Evolutionary conservation across 23 tunicate species (phyloP).

Genomic region (Trididemnum clinides): DNA sequence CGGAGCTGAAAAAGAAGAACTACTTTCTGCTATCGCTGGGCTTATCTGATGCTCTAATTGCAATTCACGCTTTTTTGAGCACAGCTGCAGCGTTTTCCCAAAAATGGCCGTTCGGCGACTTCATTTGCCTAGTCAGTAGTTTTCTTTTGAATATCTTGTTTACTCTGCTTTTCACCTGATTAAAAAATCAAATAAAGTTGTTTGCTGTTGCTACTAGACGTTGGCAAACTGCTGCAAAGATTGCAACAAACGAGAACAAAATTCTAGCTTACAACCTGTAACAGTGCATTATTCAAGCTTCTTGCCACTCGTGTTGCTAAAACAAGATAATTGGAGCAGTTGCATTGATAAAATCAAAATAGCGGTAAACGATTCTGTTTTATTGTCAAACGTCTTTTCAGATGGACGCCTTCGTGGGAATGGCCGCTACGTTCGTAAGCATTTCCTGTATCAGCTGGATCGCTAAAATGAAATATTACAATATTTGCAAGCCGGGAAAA

Average conservation of each 20-base stretch:
- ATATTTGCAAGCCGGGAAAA: conserved; percentile 36
- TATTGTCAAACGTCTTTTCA: conserved; percentile 4
- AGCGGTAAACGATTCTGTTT: too few species aligned
- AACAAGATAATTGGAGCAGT: too few species aligned
- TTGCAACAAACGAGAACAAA: too few species aligned
- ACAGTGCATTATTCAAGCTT: too few species aligned
- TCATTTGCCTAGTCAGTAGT: conserved; percentile 58
- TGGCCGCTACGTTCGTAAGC: conserved; percentile 79
- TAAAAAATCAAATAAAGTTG: too few species aligned
- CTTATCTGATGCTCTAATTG: conserved; percentile 49
- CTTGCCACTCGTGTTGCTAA: too few species aligned
- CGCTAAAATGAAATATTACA: conserved; percentile 56
- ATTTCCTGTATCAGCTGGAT: conserved; percentile 46
- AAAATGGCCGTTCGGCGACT: conserved; percentile 68
- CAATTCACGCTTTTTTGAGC: conserved; percentile 59
- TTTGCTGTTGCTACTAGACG: too few species aligned
- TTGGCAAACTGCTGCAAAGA: too few species aligned
- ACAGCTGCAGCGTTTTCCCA: conserved; percentile 50
- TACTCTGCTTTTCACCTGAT: too few species aligned
- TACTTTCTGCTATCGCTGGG: conserved; percentile 55
- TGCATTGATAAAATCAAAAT: too few species aligned
- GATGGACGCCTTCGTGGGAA: conserved; percentile 79
- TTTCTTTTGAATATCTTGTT: too few species aligned
- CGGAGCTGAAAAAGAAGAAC: conserved; percentile 11
- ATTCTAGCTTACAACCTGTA: too few species aligned